Evolutionary conservation across 2,888 invertebrate species (phyloP), one percentile per base, ranked within the genome.

Genomic region (Corbicula japonica): DNA sequence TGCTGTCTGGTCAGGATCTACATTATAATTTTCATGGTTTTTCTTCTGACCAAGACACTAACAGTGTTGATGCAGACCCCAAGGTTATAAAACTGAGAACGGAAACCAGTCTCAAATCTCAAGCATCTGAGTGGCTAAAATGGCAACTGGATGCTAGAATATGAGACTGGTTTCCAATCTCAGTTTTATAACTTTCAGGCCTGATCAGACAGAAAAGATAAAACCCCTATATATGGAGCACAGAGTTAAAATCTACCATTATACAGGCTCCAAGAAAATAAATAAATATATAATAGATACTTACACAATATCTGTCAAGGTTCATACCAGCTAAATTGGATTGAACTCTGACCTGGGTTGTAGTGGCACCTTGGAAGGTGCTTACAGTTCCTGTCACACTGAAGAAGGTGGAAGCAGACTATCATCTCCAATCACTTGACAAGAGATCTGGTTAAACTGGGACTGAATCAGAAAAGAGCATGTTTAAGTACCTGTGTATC

Each of bases 401-500:
- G 72, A 92, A 92, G 71, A 78, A 89, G 23, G 63, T 78, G 6
- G 87, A 82, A 15, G 91, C 92, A 1, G 83, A n/a, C n/a, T 85
- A 76, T 90, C 91, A 80, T 92, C 91, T 12, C 92, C 92, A 56
- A 89, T 89, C 23, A 90, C 79, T n/a, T 35, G 38, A 72, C 86
- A 88, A 0, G 83, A 65, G n/a, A 89, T 76, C 50, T 81, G 76
- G 63, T 87, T 88, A 46, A 84, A 88, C 72, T 89, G 88, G 30
- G 83, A 30, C 88, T 88, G 83, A 52, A 82, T 81, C n/a, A n/a
- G n/a, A n/a, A n/a, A n/a, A n/a, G n/a, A n/a, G n/a, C n/a, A n/a
- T n/a, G n/a, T n/a, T 41, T 18, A 78, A 76, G 72, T 69, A 86
- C 84, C 61, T 68, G 77, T 15, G 77, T 78, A 54, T 90, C 90